A percentile compares a stretch with the other conserved stretches of the same genome.
Evolutionary conservation across 2,797 vertebrate species (phyloP).

Genomic region (Avahi laniger): DNA sequence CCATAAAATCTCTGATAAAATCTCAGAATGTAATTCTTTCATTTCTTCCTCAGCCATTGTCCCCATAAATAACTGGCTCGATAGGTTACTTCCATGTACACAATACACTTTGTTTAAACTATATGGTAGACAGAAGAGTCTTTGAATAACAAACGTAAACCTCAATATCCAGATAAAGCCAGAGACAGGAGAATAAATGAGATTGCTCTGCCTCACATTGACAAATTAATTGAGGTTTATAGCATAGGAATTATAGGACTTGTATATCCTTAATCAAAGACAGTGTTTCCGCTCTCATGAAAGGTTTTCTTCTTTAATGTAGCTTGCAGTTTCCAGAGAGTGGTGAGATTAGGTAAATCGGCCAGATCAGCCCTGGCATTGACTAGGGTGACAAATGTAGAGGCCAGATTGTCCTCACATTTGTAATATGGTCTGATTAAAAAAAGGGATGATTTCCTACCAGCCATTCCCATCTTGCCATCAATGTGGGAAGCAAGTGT

Average conservation of each 20-base stretch:
- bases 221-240: background rate
- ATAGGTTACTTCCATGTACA: background rate
- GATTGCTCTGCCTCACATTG: background rate
- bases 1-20: background rate
- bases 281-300: background rate
- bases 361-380: background rate
- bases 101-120: background rate
- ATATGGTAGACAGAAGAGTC: background rate
- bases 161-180: background rate
- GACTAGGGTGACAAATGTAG: background rate
- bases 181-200: background rate
- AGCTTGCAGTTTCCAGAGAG: background rate
- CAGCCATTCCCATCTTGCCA: background rate
- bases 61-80: background rate
- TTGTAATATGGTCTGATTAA: background rate
- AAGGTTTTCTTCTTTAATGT: background rate
- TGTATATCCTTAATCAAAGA: background rate
- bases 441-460: background rate
- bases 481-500: background rate
- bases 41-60: background rate
- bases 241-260: background rate
- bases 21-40: background rate
- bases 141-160: background rate
- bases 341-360: background rate
- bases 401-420: background rate